Evolutionary conservation across 2,113 vertebrate genomes (phyloP).

Genomic region (Caranx melampygus): DNA sequence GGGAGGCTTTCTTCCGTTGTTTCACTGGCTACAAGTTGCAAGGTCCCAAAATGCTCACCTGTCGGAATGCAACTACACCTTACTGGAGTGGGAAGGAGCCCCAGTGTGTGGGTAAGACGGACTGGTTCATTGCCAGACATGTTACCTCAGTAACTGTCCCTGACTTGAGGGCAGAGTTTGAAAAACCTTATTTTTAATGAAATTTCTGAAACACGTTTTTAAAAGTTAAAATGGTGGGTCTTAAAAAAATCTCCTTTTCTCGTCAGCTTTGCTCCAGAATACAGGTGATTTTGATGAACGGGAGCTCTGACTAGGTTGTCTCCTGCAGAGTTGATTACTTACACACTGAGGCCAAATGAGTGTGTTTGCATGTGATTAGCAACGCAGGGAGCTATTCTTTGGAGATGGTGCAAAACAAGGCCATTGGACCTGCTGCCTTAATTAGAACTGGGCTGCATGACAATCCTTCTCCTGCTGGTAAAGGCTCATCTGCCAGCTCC

Average conservation of each 20-base stretch:
- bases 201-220: neutral
- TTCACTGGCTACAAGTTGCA: conserved; percentile 90
- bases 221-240: conserved; percentile 21
- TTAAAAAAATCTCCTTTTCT: neutral
- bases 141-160: neutral
- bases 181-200: conserved; percentile 2
- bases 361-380: conserved; percentile 74
- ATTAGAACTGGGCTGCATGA: conserved; percentile 71
- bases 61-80: conserved; percentile 94
- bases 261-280: conserved; percentile 14
- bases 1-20: conserved; percentile 91
- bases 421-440: conserved; percentile 71
- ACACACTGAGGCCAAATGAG: conserved; percentile 59
- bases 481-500: conserved; percentile 65
- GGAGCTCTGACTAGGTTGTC: conserved; percentile 39
- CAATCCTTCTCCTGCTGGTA: conserved; percentile 63
- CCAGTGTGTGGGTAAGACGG: conserved; percentile 87
- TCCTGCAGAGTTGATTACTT: conserved; percentile 58
- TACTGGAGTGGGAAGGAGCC: conserved; percentile 94
- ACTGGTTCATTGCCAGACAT: neutral
- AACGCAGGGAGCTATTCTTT: conserved; percentile 61
- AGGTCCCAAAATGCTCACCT: conserved; percentile 87
- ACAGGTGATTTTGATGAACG: conserved; percentile 65
- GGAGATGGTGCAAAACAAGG: conserved; percentile 61
- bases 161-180: neutral